phyloP scores from a whole-genome alignment of 2,888 invertebrate species.

The Oscheius sp. region DNA sequence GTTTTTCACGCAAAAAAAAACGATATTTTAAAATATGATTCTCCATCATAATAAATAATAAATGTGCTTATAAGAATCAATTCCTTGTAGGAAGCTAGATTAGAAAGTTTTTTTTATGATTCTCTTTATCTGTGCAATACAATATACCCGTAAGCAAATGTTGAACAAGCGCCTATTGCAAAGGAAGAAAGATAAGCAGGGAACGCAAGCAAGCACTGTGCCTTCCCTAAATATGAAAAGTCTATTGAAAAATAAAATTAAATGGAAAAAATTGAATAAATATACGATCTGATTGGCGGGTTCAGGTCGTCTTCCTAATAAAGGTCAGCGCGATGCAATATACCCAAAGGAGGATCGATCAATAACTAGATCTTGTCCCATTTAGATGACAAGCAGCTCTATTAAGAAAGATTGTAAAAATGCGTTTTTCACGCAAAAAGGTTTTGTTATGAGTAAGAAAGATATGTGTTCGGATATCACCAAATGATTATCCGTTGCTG shows the following conservation, averaged over 20 bases:
- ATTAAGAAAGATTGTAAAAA: background rate
- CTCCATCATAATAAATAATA: too few species aligned
- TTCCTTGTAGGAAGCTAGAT: background rate
- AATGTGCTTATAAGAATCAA: background rate
- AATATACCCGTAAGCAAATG: slow-evolving; percentile 6
- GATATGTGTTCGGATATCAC: slow-evolving; percentile 9
- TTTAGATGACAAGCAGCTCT: background rate
- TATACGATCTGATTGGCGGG: slow-evolving; percentile 2
- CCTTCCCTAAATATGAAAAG: too few species aligned
- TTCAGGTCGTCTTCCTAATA: slow-evolving; percentile 23
- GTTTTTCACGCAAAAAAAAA: background rate
- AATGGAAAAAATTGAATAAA: too few species aligned
- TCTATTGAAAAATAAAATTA: too few species aligned
- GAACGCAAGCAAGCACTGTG: too few species aligned
- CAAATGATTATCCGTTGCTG: slow-evolving; percentile 22
- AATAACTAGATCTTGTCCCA: slow-evolving; percentile 5
- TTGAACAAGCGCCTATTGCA: background rate
- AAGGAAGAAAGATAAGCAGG: too few species aligned
- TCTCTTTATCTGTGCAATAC: slow-evolving; percentile 19
- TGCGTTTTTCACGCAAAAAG: background rate
- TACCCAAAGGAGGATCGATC: slow-evolving; percentile 27
- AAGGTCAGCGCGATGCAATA: slow-evolving; percentile 31
- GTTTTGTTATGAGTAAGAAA: background rate
- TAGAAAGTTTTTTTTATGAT: background rate
- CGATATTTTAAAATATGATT: too few species aligned